Evolutionary conservation across 2,113 vertebrate genomes (phyloP).

Genomic region (Cyprinus carpio): DNA sequence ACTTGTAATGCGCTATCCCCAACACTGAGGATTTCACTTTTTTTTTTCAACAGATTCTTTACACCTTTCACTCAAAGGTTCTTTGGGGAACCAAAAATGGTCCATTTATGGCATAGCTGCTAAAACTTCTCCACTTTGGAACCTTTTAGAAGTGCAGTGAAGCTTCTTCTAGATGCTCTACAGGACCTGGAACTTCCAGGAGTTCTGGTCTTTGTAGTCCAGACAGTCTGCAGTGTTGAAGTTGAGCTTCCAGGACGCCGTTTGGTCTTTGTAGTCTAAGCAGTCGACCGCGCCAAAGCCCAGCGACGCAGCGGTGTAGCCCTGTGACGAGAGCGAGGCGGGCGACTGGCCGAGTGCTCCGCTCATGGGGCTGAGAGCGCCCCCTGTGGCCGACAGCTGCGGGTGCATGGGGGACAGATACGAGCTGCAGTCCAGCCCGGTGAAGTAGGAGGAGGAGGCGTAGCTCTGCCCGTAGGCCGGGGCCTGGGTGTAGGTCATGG

Average conservation of each 20-base stretch:
- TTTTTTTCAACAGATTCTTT: too few species aligned
- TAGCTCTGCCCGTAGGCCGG: slow-evolving; percentile 82
- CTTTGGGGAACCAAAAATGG: background rate
- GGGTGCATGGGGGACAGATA: slow-evolving; percentile 89
- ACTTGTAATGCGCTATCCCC: too few species aligned
- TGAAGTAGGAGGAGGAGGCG: slow-evolving; percentile 81
- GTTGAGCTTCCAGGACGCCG: slow-evolving; percentile 83
- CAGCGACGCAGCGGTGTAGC: slow-evolving; percentile 79
- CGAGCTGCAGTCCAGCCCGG: slow-evolving; percentile 83
- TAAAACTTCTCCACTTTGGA: background rate
- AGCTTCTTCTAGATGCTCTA: slow-evolving; percentile 57
- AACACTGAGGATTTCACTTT: too few species aligned
- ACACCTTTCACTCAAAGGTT: too few species aligned
- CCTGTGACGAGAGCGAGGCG: slow-evolving; percentile 79
- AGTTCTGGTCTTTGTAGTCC: slow-evolving; percentile 90
- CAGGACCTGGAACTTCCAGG: slow-evolving; percentile 91
- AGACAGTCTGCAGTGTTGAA: slow-evolving; percentile 85
- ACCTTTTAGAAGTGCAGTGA: background rate
- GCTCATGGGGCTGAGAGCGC: slow-evolving; percentile 83
- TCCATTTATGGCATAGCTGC: background rate
- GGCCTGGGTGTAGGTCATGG: slow-evolving; percentile 82
- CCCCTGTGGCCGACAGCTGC: slow-evolving; percentile 80
- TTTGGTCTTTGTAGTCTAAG: slow-evolving; percentile 87
- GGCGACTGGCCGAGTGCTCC: slow-evolving; percentile 82
- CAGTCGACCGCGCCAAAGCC: slow-evolving; percentile 83